A percentile compares a stretch with the other conserved stretches of the same genome.
phyloP scores from a whole-genome alignment of 2,888 invertebrate species.

The Leptothorax acervorum region DNA sequence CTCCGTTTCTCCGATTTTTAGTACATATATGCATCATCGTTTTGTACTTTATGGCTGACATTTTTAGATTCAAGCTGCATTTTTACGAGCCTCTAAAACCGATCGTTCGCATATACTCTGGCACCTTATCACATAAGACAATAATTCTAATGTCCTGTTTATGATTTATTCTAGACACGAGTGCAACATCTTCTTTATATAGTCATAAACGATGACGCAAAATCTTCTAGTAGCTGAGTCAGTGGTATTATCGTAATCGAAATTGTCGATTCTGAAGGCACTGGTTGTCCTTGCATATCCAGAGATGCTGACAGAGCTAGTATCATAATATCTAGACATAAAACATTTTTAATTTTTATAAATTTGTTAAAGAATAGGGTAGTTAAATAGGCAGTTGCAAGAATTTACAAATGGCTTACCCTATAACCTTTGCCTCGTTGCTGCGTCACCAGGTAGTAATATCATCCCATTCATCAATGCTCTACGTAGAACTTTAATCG shows the following conservation, averaged over 20 bases:
- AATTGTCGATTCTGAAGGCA: conserved; percentile 78
- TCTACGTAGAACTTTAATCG: conserved; percentile 81
- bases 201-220: conserved; percentile 82
- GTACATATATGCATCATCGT: too few relatives aligned
- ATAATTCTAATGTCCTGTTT: conserved; percentile 86
- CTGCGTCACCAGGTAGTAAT: conserved; percentile 82
- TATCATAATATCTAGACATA: conserved; percentile 77
- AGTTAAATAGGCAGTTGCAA: neutral
- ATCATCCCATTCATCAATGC: conserved; percentile 83
- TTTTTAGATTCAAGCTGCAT: too few relatives aligned
- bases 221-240: conserved; percentile 82
- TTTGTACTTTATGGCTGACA: too few relatives aligned
- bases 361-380: conserved; percentile 10
- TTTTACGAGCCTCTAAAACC: too few relatives aligned
- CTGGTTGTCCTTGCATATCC: conserved; percentile 75
- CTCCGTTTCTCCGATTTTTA: too few relatives aligned
- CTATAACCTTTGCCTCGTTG: conserved; percentile 78
- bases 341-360: conserved; percentile 11
- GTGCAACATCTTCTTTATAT: conserved; percentile 82
- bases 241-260: conserved; percentile 75
- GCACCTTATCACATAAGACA: conserved; percentile 86
- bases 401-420: conserved; percentile 63
- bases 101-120: conserved; percentile 88
- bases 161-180: conserved; percentile 82
- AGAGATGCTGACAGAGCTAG: conserved; percentile 78